phyloP scores from a whole-genome alignment of 1,140 invertebrate species.

The Gyrodactylus salaris region DNA sequence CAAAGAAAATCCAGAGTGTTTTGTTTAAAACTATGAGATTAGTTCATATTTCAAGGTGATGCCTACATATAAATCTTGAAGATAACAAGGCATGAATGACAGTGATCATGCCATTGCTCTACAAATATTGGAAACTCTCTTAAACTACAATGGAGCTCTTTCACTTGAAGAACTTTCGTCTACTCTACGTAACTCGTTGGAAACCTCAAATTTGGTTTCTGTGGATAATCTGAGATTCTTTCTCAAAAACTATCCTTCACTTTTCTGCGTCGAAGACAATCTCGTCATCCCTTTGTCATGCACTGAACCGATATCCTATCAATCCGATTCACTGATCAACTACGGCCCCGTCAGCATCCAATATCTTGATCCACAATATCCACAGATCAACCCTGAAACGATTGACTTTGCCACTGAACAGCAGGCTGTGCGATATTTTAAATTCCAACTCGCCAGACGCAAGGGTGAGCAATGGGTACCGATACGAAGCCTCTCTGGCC shows the following conservation, averaged over 20 bases:
- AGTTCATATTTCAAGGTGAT: not conserved
- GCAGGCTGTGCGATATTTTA: conserved; percentile 21
- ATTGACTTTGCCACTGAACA: conserved; percentile 17
- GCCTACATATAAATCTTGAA: not conserved
- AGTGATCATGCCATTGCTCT: not conserved
- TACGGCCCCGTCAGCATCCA: not conserved
- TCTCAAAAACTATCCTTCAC: not conserved
- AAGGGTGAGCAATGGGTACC: conserved; percentile 18
- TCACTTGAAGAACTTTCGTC: not conserved
- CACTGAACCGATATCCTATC: not conserved
- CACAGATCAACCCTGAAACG: not conserved
- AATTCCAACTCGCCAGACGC: conserved; percentile 16
- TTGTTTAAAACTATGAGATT: not conserved
- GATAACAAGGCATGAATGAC: not conserved
- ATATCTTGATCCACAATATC: not conserved
- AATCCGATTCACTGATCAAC: not conserved
- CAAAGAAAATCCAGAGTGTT: not conserved
- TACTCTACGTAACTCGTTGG: not conserved
- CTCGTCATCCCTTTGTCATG: not conserved
- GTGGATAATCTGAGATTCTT: not conserved
- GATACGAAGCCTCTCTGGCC: conserved; percentile 19
- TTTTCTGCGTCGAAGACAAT: not conserved
- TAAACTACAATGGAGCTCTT: not conserved
- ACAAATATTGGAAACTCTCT: not conserved
- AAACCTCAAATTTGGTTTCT: not conserved